Conservation (phyloP, 2,797 vertebrate species). For the Protonibea diacanthus region DNA sequence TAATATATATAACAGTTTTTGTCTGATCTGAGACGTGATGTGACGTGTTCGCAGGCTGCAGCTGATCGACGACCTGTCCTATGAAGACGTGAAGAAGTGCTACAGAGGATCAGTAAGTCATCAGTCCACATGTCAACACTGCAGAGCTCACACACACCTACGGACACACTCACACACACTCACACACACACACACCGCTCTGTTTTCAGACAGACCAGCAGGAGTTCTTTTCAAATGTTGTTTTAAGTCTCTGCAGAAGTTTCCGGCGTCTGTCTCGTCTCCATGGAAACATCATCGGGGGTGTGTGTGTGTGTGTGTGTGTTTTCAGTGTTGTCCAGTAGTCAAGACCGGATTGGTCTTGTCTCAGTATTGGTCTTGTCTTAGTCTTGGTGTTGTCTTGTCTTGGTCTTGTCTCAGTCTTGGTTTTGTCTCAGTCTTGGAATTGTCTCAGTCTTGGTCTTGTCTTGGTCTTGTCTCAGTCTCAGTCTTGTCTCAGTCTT, state of each 20-base stretch:
- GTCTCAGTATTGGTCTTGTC: too few relatives aligned
- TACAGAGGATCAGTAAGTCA: constrained; percentile 85
- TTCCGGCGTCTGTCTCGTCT: constrained; percentile 57
- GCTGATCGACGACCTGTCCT: constrained; percentile 81
- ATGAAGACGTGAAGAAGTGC: constrained; percentile 85
- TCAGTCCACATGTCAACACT: neutral
- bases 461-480: too few relatives aligned
- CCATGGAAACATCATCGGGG: constrained; percentile 30
- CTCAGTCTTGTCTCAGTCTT: too few relatives aligned
- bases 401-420: too few relatives aligned
- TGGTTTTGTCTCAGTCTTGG: too few relatives aligned
- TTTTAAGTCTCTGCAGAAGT: constrained; percentile 27
- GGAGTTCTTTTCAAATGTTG: constrained; percentile 41
- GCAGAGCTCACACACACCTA: neutral
- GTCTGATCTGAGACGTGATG: neutral
- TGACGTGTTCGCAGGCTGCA: constrained; percentile 71
- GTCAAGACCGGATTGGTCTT: too few relatives aligned
- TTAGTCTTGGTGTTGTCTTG: too few relatives aligned
- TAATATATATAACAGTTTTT: too few relatives aligned
- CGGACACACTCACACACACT: constrained; percentile 11
- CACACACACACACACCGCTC: constrained; percentile 7
- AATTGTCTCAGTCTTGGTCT: too few relatives aligned
- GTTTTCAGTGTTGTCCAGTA: neutral
- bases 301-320: constrained; percentile 4
- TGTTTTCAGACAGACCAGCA: constrained; percentile 14